Evolutionary conservation across 2,888 invertebrate genomes (phyloP).

Genomic region (Slavum lentiscoides): DNA sequence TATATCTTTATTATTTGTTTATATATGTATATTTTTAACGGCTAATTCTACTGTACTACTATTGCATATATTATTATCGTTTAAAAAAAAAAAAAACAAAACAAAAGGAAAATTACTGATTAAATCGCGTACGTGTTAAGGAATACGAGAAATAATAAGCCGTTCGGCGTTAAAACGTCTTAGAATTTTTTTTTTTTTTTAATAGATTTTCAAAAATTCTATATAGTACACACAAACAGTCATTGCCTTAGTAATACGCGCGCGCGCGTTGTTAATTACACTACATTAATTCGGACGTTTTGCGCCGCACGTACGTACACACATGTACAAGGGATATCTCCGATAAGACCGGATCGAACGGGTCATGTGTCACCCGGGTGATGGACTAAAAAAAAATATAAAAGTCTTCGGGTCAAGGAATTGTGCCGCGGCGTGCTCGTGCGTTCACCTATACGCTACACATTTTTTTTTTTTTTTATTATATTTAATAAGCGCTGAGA

Average conservation of each 20-base stretch:
- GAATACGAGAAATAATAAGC: too few relatives aligned
- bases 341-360: conserved; percentile 40
- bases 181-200: too few relatives aligned
- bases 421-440: conserved; percentile 15
- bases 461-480: neutral
- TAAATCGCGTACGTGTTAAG: too few relatives aligned
- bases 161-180: too few relatives aligned
- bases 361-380: conserved; percentile 53
- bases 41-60: too few relatives aligned
- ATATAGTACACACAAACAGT: neutral
- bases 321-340: conserved; percentile 26
- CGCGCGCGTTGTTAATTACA: conserved; percentile 14
- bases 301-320: conserved; percentile 20
- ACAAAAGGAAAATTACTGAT: too few relatives aligned
- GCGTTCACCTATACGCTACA: conserved; percentile 16
- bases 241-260: too few relatives aligned
- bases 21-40: too few relatives aligned
- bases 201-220: too few relatives aligned
- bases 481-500: conserved; percentile 21
- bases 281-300: conserved; percentile 19
- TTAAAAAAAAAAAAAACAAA: too few relatives aligned
- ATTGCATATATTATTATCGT: too few relatives aligned
- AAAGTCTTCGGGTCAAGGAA: conserved; percentile 51
- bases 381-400: conserved; percentile 45
- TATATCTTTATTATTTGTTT: too few relatives aligned